Conservation (phyloP, 1,140 invertebrate genomes). For the Drosophila guanche region DNA sequence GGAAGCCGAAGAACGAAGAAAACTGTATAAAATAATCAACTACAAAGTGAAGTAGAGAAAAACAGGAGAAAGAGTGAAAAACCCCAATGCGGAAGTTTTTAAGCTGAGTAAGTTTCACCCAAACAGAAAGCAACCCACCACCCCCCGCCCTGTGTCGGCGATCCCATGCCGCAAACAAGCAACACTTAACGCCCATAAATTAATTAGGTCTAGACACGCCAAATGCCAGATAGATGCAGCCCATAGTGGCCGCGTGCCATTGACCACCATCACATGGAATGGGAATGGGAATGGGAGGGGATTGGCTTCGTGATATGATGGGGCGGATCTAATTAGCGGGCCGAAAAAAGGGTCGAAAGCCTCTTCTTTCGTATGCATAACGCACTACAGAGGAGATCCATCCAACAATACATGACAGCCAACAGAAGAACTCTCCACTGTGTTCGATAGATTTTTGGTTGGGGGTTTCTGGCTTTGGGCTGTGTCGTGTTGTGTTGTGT, state of each 20-base stretch:
- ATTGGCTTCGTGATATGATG: slow-evolving; percentile 16
- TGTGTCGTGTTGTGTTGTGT: neutral
- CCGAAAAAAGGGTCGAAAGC: slow-evolving; percentile 5
- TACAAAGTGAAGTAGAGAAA: neutral
- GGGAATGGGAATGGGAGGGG: slow-evolving; percentile 3
- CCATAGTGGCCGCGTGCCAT: neutral
- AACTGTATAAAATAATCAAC: neutral
- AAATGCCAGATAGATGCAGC: neutral
- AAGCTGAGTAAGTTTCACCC: slow-evolving; percentile 39
- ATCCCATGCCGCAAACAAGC: slow-evolving; percentile 45
- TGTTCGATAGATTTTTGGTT: too few species aligned
- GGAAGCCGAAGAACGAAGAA: neutral
- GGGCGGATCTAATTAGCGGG: slow-evolving; percentile 34
- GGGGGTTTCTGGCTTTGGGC: neutral
- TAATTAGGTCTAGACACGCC: slow-evolving; percentile 59
- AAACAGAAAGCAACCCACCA: too few species aligned
- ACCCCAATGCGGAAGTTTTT: slow-evolving; percentile 37
- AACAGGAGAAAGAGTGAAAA: neutral
- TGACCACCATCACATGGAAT: slow-evolving; percentile 48
- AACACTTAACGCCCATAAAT: slow-evolving; percentile 77
- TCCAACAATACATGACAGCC: slow-evolving; percentile 41
- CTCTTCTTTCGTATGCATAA: slow-evolving; percentile 28
- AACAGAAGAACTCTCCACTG: slow-evolving; percentile 6
- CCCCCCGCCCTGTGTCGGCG: neutral
- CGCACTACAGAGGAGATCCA: slow-evolving; percentile 30